Evolutionary conservation across 2,797 vertebrate species (phyloP), one percentile per base, ranked within the genome.

Genomic region (Poecilia gillii): DNA sequence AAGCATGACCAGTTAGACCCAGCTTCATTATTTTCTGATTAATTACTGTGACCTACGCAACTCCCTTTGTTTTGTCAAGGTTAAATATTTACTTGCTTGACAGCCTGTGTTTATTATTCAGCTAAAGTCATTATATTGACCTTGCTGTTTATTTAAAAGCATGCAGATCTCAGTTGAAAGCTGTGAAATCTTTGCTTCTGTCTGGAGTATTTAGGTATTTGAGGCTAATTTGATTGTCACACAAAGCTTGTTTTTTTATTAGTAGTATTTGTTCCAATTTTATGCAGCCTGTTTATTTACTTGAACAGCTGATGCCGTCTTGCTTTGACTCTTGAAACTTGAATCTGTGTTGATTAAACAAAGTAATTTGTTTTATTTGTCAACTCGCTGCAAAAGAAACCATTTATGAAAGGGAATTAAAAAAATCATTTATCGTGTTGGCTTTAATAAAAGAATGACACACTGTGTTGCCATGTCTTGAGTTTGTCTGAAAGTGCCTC

Each of bases 361-460:
- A n/a, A n/a, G 5, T 9, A 28, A n/a, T 71, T 3, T n/a, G 41
- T 45, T 71, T 71, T 45, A 45, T 71, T 70, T 71, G 68, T 51
- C 18, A 39, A 33, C 57, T 82, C 81, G 85, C 90, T 81, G 76
- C 85, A 86, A 79, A 81, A 31, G 72, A 83, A 74, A 55, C 74
- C 73, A 16, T 43, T 70, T 43, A 6, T 13, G 11, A 45, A 71
- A 71, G 41, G 41, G 20, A 20, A 8, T 51, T 7, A 49, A 51
- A 51, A 20, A 0, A 6, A 20, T 23, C 6, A 23, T 51, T 82
- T 62, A 76, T 77, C 72, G 59, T 62, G 59, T 59, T 76, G 57
- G 75, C 74, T 84, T 78, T 59, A 57, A 83, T 75, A 5, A 78
- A 81, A 77, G 41, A 57, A 66, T 8, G 25, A 82, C 23, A 73